Base-by-base conservation (phyloP, 2,888 invertebrate species). In the Ophion ellenae region DNA sequence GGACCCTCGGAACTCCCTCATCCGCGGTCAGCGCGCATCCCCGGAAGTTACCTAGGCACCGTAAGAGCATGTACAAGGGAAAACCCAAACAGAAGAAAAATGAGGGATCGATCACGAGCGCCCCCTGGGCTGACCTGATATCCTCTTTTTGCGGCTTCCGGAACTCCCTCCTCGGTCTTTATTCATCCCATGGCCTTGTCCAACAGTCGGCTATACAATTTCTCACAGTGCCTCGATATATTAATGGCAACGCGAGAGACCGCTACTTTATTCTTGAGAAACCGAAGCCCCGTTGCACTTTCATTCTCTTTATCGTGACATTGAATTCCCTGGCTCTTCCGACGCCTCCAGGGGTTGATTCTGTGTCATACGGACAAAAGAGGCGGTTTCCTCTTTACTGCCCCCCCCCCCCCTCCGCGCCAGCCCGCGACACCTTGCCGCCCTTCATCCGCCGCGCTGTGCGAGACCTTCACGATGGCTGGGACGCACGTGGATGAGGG, bases 271-370 rank as follows among this genome's bases (percentile, higher is more conserved):
- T 73, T 17, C 63, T 6, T n/a, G 59, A 40, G 20, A 20, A 40
- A 7, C 53, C 53, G 11, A 53, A 53, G 59, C 36, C 73, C 61
- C 73, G 45, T 20, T 61, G 40, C 67, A 24, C 40, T 75, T 70
- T n/a, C 63, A 79, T 83, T 79, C 79, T 79, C 75, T 74, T 84
- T 47, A 59, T 59, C 59, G 77, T 81, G 84, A 84, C 84, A 84
- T 84, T 84, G 84, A 84, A 84, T 81, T 77, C 71, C 40, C 73
- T 61, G 67, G 61, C 76, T 71, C 73, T 61, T 67, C 61, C 17
- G 81, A 70, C 47, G 71, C 76, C 75, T 57, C 61, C 80, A 53
- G 69, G 66, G 77, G 53, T 57, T 81, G 2, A 59, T 36, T n/a
- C 47, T 14, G 47, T 69, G 63, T 36, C 57, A 59, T 77, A 57